Evolutionary conservation across 1,140 invertebrate species (phyloP), one percentile per base, ranked within the genome.

Genomic region (Chymomyza costata): DNA sequence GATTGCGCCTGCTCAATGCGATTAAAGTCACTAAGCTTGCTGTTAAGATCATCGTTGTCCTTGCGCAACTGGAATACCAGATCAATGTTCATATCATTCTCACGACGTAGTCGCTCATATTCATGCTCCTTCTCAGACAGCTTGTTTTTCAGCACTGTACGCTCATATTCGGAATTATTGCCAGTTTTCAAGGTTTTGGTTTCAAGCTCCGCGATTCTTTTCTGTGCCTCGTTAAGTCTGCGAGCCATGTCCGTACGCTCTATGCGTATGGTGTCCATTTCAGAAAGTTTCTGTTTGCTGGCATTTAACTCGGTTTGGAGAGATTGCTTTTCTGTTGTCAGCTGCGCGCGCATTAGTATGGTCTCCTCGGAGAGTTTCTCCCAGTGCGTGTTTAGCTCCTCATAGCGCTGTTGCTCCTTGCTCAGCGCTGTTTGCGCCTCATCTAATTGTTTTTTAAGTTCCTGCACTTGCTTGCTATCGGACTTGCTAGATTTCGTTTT

Each of bases 21-120:
- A 65, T 95, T 93, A 69, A 93, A 95, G 83, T 97, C 95, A 66
- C 94, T 94, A 6, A 96, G 73, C 86, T 95, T 95, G 54, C 91
- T 89, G 40, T 89, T 89, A 0, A 95, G 84, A 64, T 95, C 95
- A 53, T 97, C 95, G 71, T 92, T 91, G 91, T 89, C 90, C 86
- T 88, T 90, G 48, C 89, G 89, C 54, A 93, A 82, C 59, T 90
- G 90, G 41, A 92, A 89, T 45, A 92, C 86, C 82, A 94, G 91
- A 67, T 93, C 90, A 44, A 89, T 88, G 39, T 93, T 87, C 37
- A 91, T 89, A 43, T 92, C 89, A 58, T 91, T 90, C 76, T 94
- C 91, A 45, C 91, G 91, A 37, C 90, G 91, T n/a, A 93, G 82
- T 44, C 91, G 88, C 14, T 92, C 91, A 6, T 94, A 88, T 59